These are phyloP conservation scores for Podarcis muralis DNA, from an alignment of 2,113 vertebrate genomes.

Conservation along the genomic window DNA sequence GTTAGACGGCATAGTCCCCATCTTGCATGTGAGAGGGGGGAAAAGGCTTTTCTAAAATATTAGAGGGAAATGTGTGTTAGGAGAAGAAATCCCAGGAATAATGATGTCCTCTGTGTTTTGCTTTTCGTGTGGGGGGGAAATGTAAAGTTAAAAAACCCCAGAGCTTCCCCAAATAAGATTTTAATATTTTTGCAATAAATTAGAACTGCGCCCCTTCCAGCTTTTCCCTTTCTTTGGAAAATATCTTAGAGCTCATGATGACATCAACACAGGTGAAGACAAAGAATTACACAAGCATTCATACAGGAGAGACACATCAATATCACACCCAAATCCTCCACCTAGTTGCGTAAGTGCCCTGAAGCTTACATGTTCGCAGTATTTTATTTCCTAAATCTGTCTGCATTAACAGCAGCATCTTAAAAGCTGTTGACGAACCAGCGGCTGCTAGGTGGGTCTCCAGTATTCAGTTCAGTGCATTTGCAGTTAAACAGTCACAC, in stretches of 20 bases:
- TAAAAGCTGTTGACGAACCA: not conserved
- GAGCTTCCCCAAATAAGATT: not conserved
- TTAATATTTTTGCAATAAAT: not conserved
- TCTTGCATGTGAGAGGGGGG: too few species aligned
- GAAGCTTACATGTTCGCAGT: not conserved
- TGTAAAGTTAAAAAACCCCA: not conserved
- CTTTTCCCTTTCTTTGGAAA: not conserved
- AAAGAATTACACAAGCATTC: not conserved
- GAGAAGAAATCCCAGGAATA: too few species aligned
- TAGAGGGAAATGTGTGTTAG: too few species aligned
- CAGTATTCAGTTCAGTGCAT: conserved; percentile 14
- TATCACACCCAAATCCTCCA: not conserved
- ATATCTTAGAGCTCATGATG: not conserved
- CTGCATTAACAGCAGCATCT: not conserved
- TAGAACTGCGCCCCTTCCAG: not conserved
- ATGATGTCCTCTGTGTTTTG: too few species aligned
- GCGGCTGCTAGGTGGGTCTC: not conserved
- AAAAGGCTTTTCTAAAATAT: too few species aligned
- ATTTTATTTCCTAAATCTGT: not conserved
- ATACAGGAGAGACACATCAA: not conserved
- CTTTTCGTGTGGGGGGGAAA: too few species aligned
- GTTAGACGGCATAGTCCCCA: too few species aligned
- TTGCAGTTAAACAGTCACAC: conserved; percentile 80
- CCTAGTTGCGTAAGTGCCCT: not conserved
- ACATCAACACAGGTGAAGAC: not conserved